Evolutionary conservation across 2,113 vertebrate species (phyloP), one percentile per base, ranked within the genome.

Genomic region (Caranx ignobilis): DNA sequence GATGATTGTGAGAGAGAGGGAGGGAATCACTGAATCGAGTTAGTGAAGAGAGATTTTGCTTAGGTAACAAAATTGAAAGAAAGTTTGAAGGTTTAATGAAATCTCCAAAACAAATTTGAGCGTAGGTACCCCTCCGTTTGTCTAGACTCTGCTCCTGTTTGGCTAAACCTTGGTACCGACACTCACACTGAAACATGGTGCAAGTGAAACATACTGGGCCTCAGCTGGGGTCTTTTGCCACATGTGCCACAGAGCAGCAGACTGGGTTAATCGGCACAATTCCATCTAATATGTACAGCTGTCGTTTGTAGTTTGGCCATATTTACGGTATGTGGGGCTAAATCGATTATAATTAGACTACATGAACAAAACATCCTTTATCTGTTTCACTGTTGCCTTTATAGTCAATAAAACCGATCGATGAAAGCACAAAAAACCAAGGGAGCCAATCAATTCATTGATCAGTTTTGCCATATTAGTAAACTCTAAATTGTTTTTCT

Each of bases 391-490:
- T 74, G 72, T 59, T 60, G 68, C 12, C 56, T 76, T 55, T 57
- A 48, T 66, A 47, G 57, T 79, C 67, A 19, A 65, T 21, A 19
- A 19, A 60, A 60, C 52, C 21, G 52, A 34, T 73, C 26, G 50
- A 2, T 21, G 76, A 69, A 39, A 19, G 50, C 72, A 65, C 21
- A 61, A 47, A 37, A 47, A 21, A 56, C 4, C n/a, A 16, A 61
- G 54, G 5, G 55, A 75, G 37, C 12, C 16, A 55, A 85, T 77
- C 73, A 57, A 64, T 74, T 77, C 31, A 85, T 67, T 67, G 62
- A 75, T 75, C n/a, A 11, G 39, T 41, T 64, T 43, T 55, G 2
- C 47, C 35, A 63, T 64, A 69, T 50, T 67, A 50, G 37, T 16
- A 1, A n/a, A 35, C 31, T 72, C 32, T 48, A 41, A 26, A 39